Evolutionary conservation across 1,140 invertebrate genomes (phyloP), one percentile per base, ranked within the genome.

Genomic region (Drosophila melanica): DNA sequence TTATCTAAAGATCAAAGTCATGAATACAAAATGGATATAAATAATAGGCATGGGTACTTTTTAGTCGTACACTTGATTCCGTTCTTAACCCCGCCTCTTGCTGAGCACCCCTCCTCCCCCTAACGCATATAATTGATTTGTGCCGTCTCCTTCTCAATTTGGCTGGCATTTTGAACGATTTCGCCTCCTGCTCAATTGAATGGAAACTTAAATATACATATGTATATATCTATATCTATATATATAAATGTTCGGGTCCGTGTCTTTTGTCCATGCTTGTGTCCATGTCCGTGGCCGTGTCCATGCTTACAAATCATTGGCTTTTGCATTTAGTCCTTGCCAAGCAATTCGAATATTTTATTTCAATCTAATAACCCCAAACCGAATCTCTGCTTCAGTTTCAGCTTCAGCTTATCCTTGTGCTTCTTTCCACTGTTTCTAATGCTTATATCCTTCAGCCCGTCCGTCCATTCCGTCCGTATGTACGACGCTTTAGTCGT

Each of bases 101-200:
- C 16, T 57, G 48, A 50, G 37, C 41, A 48, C 63, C 39, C 54
- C 41, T 66, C 39, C 33, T 27, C 57, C 58, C 33, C 35, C 41
- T 44, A 62, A 33, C 55, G 59, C 79, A 85, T 76, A 85, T 85
- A 85, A 85, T 85, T 85, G 81, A 85, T 86, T 86, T 85, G 81
- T 86, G 81, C 81, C 74, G 27, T 55, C 75, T 57, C 48, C 45
- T 65, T 57, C 62, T 68, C 72, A 69, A 73, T 76, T 85, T 58
- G 80, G 35, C 41, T 39, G 70, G 65, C 51, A 74, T 58, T 62
- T 78, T 73, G 67, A 82, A 79, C 75, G 60, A 63, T 81, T 82
- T 71, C 42, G 58, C 60, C 75, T 60, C 42, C 37, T 73, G 77
- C 47, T 80, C 81, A 73, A 77, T 76, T 85, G 80, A 78, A 85